These are phyloP conservation scores for Isotomurus palustris DNA, from an alignment of 2,888 invertebrate genomes.

Conservation along the genomic window DNA sequence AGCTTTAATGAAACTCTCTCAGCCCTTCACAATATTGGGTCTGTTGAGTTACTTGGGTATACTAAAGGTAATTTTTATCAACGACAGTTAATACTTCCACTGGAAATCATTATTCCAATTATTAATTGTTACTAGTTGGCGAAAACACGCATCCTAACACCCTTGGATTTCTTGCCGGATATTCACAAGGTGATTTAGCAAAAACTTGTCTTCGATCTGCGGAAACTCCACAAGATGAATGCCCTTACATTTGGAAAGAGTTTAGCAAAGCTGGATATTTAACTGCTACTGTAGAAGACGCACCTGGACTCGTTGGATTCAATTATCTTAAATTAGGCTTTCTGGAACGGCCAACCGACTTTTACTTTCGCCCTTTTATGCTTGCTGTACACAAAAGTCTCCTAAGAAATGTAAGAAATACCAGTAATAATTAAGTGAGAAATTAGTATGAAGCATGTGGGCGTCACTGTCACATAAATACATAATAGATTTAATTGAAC, in stretches of 20 bases:
- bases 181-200: background rate
- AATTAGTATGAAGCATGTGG: too few species aligned
- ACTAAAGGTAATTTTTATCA: constrained; percentile 19
- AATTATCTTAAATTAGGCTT: constrained; percentile 27
- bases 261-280: constrained; percentile 18
- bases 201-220: constrained; percentile 7
- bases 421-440: background rate
- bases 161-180: constrained; percentile 17
- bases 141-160: constrained; percentile 32
- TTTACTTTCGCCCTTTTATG: constrained; percentile 22
- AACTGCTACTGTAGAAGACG: constrained; percentile 25
- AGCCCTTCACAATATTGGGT: constrained; percentile 12
- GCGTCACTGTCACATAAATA: background rate
- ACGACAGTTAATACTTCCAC: background rate
- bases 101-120: background rate
- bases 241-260: constrained; percentile 28
- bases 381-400: constrained; percentile 4
- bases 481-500: background rate
- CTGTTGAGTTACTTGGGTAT: constrained; percentile 28
- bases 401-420: background rate
- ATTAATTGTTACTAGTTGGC: constrained; percentile 9
- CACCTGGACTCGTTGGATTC: constrained; percentile 17
- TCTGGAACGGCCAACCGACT: constrained; percentile 22
- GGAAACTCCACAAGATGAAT: constrained; percentile 14
- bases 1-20: constrained; percentile 7